Evolutionary conservation across 2,113 vertebrate species (phyloP), one percentile per base, ranked within the genome.

Genomic region (Chauna torquata): DNA sequence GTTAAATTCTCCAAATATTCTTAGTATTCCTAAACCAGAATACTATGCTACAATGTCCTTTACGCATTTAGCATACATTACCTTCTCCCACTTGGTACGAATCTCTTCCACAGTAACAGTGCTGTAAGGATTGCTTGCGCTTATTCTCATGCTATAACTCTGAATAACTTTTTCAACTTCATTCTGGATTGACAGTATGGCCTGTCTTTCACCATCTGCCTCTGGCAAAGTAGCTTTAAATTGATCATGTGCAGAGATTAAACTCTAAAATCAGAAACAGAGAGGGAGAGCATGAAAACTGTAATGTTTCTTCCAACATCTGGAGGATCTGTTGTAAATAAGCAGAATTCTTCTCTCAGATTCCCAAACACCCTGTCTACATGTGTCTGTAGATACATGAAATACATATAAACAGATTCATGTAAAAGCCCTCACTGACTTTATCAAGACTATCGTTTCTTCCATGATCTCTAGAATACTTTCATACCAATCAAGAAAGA

Each of bases 81-180:
- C 99, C 99, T 99, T 99, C 82, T 99, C 99, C 99, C 99, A 99
- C 97, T 99, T 99, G 97, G 95, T 97, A 54, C 99, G 98, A 65
- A 99, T 98, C 80, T 99, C 99, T 2, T 99, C 99, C 5, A 98
- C 97, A 74, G 98, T 99, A 93, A 99, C 98, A 3, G 98, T 99
- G 98, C 99, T 99, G 97, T 99, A 99, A 11, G 99, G 99, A 97
- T 99, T 99, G 95, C 96, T 98, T 36, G 99, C 97, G 68, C 97
- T 98, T 94, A 99, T 98, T 95, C 98, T 98, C 97, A 99, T 99
- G 94, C 87, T 99, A 72, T 99, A 99, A 95, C 99, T 99, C 97
- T 99, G 99, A 91, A 99, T 99, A 93, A 99, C 99, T 97, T 99
- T 99, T 94, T 99, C 99, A 97, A 99, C 99, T 98, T 99, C 99